Percentiles rank a stretch among this genome's conserved stretches.
Evolutionary conservation across 2,888 invertebrate genomes (phyloP).

Genomic region (Galerucella calmariensis): DNA sequence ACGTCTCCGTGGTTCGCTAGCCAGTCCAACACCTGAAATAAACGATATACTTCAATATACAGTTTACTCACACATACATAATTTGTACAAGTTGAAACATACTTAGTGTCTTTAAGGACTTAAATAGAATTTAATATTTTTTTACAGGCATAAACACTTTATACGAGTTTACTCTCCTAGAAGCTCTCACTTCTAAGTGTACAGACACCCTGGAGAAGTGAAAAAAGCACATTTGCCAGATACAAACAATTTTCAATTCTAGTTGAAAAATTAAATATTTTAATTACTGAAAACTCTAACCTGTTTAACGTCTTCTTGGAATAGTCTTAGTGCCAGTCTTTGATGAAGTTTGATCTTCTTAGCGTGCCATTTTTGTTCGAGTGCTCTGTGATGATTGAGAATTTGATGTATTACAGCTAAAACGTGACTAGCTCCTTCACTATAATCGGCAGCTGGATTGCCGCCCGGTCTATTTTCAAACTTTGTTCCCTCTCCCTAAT

Average conservation of each 20-base stretch:
- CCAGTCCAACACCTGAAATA: constrained; percentile 92
- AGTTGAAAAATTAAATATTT: no score
- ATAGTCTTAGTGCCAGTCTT: constrained; percentile 88
- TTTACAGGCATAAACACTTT: no score
- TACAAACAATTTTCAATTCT: no score
- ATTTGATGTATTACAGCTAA: constrained; percentile 97
- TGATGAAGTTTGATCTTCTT: constrained; percentile 96
- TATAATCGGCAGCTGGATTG: constrained; percentile 95
- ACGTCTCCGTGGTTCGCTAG: constrained; percentile 97
- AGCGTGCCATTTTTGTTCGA: constrained; percentile 95
- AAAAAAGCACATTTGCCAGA: no score
- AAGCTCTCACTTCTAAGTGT: no score
- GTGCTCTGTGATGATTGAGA: constrained; percentile 90
- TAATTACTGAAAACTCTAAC: constrained; percentile 63
- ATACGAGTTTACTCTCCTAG: no score
- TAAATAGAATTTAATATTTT: no score
- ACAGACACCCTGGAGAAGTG: no score
- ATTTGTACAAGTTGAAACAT: no score
- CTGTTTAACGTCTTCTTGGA: constrained; percentile 98
- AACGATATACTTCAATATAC: not conserved
- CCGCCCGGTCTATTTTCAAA: constrained; percentile 71
- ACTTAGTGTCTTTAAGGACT: no score
- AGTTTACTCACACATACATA: no score
- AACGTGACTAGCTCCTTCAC: constrained; percentile 96
- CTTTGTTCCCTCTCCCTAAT: constrained; percentile 67